Evolutionary conservation across 2,888 invertebrate species (phyloP), one percentile per base, ranked within the genome.

Genomic region (Meteorus cinctellus): DNA sequence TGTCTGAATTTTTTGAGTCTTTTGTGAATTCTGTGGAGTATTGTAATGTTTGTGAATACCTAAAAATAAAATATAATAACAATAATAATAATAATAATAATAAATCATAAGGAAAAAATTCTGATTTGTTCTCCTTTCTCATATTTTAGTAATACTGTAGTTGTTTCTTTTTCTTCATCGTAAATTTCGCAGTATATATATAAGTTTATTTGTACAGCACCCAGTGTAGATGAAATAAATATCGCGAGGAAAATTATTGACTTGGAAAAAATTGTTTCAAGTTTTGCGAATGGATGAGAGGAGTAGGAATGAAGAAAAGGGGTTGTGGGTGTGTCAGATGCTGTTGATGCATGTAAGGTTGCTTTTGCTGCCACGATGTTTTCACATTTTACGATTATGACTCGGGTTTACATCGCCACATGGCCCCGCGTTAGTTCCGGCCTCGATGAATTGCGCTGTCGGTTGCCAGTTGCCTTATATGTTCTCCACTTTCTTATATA

Each of bases 1-100:
- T 82, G 83, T 82, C 80, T 82, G 83, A 83, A 55, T 24, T 82
- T 82, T 82, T 78, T 75, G 83, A 84, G 80, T 85, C 80, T 82
- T 85, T 82, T 85, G 85, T 83, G 86, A 83, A 82, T 80, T 79
- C 80, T 83, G 83, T 84, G 82, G 83, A 85, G 84, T 80, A 79
- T 84, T 88, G 86, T 88, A 88, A 85, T 81, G 84, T 88, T 88
- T 88, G 86, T 86, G 86, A 88, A 86, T 86, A 86, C 78, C 80
- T 86, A 83, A 84, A 87, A 41, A 41, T 41, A 41, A 41, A 41
- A 41, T 41, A 41, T 41, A 12, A 83, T 85, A 85, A 85, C 84
- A 84, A 83, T 80, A 80, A 81, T 77, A 76, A 81, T 78, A 29
- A 45, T 62, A 75, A 75, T 63, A 62, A 63, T 19, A 55, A 74